Base-by-base conservation (phyloP, 1,140 invertebrate genomes). In the Pygmarrhopalites habei region DNA sequence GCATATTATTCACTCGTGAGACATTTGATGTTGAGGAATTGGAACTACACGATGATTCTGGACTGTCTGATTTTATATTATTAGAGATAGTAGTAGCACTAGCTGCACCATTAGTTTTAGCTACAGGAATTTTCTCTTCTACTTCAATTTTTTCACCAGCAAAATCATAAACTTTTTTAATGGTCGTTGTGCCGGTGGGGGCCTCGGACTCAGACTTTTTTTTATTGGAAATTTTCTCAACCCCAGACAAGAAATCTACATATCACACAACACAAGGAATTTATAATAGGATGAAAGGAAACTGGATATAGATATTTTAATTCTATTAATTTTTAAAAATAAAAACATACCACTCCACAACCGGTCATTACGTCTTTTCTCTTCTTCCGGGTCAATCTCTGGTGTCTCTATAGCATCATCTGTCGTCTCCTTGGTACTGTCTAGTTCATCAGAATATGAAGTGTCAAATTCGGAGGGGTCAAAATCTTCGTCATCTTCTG, bases 121-220 rank as follows among this genome's bases (percentile, higher is more conserved):
- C 28, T 47, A 23, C 28, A 39, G 14, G 32, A 21, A 51, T 12
- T 62, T 39, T 30, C 21, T 49, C 44, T 28, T 51, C 46, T 12
- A 64, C 56, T 51, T 49, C 23, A 29, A 64, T 35, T 29, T 19
- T 58, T 58, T 64, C 55, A 15, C 62, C 62, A 17, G 62, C 62
- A 64, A 64, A 64, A 26, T 64, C 55, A 32, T 56, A 55, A 23
- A 64, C 53, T 49, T 64, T 64, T 32, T 14, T 58, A 1, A 64
- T 44, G 4, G 26, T 30, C 35, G 26, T 49, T 32, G 32, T 49
- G 2, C 15, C 32, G 1, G 53, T 26, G 2, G 5, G 4, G 17
- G 17, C 7, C 2, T 5, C n/a, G 44, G n/a, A 26, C 1, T 30
- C 51, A 29, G 29, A 35, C 44, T 29, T 58, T 52, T 32, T 58